Evolutionary conservation across 2,797 vertebrate species (phyloP).

Genomic region (Nothura maculosa): DNA sequence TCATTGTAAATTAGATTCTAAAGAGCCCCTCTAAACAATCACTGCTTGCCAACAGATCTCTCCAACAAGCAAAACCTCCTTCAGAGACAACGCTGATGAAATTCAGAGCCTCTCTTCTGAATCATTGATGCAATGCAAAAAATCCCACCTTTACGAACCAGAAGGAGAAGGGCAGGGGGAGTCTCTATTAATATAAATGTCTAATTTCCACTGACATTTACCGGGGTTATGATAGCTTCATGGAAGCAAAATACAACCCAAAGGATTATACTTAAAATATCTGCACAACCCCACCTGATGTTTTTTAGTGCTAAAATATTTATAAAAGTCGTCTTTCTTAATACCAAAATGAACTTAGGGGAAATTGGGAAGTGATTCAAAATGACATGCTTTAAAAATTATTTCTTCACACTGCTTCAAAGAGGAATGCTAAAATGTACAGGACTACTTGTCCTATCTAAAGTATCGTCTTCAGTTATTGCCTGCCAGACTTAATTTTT

Average conservation of each 20-base stretch:
- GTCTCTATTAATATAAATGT: slow-evolving; percentile 29
- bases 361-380: slow-evolving; percentile 10
- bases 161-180: background rate
- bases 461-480: background rate
- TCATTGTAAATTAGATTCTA: slow-evolving; percentile 64
- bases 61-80: slow-evolving; percentile 28
- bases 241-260: slow-evolving; percentile 19
- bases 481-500: background rate
- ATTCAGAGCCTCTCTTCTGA: slow-evolving; percentile 7
- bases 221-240: slow-evolving; percentile 55
- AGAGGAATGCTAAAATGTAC: background rate
- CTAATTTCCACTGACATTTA: slow-evolving; percentile 68
- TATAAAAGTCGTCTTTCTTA: slow-evolving; percentile 60
- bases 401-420: slow-evolving; percentile 13
- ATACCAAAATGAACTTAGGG: slow-evolving; percentile 45
- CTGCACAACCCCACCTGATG: slow-evolving; percentile 29
- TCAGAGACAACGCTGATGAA: slow-evolving; percentile 51
- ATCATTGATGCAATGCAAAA: slow-evolving; percentile 34
- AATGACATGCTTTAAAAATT: slow-evolving; percentile 33
- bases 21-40: slow-evolving; percentile 43
- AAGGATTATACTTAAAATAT: slow-evolving; percentile 45
- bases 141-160: slow-evolving; percentile 17
- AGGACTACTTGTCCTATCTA: background rate
- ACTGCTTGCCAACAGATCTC: slow-evolving; percentile 11
- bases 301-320: slow-evolving; percentile 23